Conservation (phyloP, 2,888 invertebrate genomes). For the Drosophila macrospina region DNA sequence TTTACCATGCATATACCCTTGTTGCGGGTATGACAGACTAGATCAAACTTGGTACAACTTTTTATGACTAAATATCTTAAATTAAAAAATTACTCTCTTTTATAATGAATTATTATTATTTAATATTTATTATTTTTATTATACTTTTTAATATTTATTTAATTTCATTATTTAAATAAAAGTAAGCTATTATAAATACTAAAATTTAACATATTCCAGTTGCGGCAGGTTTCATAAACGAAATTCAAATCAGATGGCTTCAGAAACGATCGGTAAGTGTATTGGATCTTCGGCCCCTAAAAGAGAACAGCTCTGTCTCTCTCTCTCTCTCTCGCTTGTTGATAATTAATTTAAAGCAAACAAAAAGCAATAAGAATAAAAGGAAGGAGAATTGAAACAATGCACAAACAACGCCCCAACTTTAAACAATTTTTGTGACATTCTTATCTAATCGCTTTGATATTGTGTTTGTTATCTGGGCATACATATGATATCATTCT, state of each 20-base stretch:
- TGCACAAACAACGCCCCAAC: slow-evolving; percentile 20
- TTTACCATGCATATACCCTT: slow-evolving; percentile 2
- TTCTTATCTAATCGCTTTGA: slow-evolving; percentile 63
- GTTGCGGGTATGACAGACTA: not conserved
- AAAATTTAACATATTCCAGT: too few relatives aligned
- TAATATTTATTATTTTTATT: too few relatives aligned
- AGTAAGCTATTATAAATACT: too few relatives aligned
- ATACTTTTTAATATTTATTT: too few relatives aligned
- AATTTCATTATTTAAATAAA: not conserved
- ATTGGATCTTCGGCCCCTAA: not conserved
- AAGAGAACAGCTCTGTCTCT: not conserved
- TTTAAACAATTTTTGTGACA: slow-evolving; percentile 39
- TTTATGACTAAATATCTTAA: too few relatives aligned
- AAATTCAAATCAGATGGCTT: not conserved
- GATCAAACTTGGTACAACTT: not conserved
- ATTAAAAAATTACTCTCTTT: too few relatives aligned
- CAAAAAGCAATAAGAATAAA: slow-evolving; percentile 16
- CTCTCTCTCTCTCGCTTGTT: slow-evolving; percentile 8
- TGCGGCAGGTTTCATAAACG: not conserved
- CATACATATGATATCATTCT: slow-evolving; percentile 70
- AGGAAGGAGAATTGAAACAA: slow-evolving; percentile 15
- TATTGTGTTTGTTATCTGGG: slow-evolving; percentile 68
- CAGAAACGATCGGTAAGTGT: not conserved
- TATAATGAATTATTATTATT: too few relatives aligned
- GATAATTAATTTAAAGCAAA: slow-evolving; percentile 64